Conservation (phyloP, 1,140 invertebrate genomes). For the Plectus sambesii region DNA sequence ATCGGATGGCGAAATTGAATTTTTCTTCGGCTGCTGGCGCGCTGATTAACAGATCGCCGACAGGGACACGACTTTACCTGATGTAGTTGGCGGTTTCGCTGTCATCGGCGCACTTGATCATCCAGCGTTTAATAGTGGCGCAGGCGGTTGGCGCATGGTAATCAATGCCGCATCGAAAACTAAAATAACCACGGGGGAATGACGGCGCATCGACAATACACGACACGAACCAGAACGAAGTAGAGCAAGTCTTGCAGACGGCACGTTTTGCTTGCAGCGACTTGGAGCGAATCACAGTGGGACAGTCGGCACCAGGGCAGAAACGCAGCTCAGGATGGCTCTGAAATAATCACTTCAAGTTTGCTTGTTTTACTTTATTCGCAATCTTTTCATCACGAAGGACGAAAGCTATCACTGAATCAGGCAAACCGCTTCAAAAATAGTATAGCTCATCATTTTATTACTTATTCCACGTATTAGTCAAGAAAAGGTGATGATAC, state of each 20-base stretch:
- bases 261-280: conserved; percentile 67
- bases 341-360: too few relatives aligned
- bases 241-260: conserved; percentile 64
- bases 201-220: conserved; percentile 1
- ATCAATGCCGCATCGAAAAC: conserved; percentile 80
- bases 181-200: conserved; percentile 33
- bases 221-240: conserved; percentile 60
- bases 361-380: too few relatives aligned
- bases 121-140: conserved; percentile 85
- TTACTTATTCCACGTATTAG: too few relatives aligned
- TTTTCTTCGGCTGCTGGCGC: too few relatives aligned
- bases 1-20: too few relatives aligned
- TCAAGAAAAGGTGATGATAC: too few relatives aligned
- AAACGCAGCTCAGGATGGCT: conserved; percentile 56
- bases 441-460: too few relatives aligned
- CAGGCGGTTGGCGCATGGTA: conserved; percentile 98
- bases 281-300: conserved; percentile 65
- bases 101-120: conserved; percentile 97
- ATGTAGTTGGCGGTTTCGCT: conserved; percentile 99
- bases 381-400: conserved; percentile 45
- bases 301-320: conserved; percentile 92
- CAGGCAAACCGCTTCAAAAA: too few relatives aligned
- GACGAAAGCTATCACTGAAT: too few relatives aligned
- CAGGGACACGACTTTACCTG: conserved; percentile 29
- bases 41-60: too few relatives aligned